These are phyloP conservation scores for Thinocorus orbignyianus DNA, from an alignment of 2,113 vertebrate species.

Conservation along the genomic window DNA sequence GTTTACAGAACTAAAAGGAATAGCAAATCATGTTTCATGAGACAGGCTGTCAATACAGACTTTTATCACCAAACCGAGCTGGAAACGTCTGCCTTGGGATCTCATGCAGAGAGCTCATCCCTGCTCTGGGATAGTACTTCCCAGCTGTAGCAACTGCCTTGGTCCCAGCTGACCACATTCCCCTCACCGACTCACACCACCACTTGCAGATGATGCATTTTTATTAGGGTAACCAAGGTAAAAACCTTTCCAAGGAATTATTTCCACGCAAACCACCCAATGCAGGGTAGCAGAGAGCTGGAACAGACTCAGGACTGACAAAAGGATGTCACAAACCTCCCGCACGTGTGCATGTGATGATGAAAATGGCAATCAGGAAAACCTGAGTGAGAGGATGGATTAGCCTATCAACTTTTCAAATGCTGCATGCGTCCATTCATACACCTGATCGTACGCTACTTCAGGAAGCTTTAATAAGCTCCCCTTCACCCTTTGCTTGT, in stretches of 20 bases:
- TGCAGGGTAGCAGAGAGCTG: background rate
- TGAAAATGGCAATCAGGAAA: background rate
- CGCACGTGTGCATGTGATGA: rapidly evolving
- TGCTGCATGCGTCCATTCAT: rapidly evolving
- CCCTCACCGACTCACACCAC: background rate
- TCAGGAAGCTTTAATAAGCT: background rate
- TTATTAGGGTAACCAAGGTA: background rate
- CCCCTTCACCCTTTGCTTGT: background rate
- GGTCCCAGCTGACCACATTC: background rate
- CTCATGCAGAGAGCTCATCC: rapidly evolving
- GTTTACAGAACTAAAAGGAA: background rate
- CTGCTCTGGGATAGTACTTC: rapidly evolving
- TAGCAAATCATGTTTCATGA: background rate
- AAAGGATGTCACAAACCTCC: rapidly evolving
- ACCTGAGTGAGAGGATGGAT: background rate
- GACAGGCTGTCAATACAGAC: background rate
- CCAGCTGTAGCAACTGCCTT: too few relatives aligned
- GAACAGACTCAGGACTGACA: background rate
- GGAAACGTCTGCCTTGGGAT: background rate
- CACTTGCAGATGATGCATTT: background rate
- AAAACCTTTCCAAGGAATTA: background rate
- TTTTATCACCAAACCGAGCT: background rate
- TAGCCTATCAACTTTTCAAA: background rate
- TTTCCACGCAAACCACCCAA: background rate
- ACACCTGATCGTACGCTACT: background rate